Percentiles rank a stretch among this genome's conserved stretches.
phyloP scores from a whole-genome alignment of 2,797 vertebrate species.

The Sebastes hubbsi region DNA sequence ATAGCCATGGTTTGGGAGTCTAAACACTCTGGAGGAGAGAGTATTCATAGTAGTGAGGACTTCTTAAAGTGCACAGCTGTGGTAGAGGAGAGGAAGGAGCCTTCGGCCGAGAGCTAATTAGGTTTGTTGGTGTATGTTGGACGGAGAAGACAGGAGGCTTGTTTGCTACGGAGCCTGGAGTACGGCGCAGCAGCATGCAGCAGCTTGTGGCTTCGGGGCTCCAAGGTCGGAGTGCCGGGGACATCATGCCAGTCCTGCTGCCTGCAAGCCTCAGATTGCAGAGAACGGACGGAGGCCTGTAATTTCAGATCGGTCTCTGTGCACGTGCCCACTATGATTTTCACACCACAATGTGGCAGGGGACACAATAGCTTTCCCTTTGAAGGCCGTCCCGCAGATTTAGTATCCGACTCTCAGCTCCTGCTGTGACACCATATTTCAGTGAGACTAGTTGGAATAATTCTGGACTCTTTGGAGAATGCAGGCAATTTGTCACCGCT shows the following conservation, averaged over 20 bases:
- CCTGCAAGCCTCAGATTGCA: conserved; percentile 74
- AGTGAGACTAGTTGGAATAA: conserved; percentile 43
- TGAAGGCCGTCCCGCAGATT: conserved; percentile 60
- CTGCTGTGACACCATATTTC: conserved; percentile 51
- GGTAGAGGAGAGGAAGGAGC: conserved; percentile 12
- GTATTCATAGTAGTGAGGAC: conserved; percentile 31
- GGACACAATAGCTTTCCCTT: conserved; percentile 66
- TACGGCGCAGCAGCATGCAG: conserved; percentile 6
- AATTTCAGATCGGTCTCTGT: conserved; percentile 62
- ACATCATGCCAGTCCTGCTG: conserved; percentile 64
- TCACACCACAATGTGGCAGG: conserved; percentile 61
- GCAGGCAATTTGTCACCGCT: conserved; percentile 50
- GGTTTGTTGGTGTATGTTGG: conserved; percentile 58
- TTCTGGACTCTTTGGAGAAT: conserved; percentile 42
- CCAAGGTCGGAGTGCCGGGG: conserved; percentile 37
- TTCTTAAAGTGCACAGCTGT: conserved; percentile 37
- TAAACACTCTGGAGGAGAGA: conserved; percentile 14
- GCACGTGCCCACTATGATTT: conserved; percentile 63
- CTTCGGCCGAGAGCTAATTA: conserved; percentile 61
- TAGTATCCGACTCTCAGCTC: conserved; percentile 40
- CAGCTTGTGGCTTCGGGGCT: conserved; percentile 49
- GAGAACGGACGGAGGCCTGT: conserved; percentile 58
- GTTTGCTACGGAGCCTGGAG: conserved; percentile 48
- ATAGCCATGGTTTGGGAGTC: background rate
- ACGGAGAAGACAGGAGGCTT: conserved; percentile 55